Evolutionary conservation across 2,113 vertebrate species (phyloP), one percentile per base, ranked within the genome.

Genomic region (Isurus oxyrinchus): DNA sequence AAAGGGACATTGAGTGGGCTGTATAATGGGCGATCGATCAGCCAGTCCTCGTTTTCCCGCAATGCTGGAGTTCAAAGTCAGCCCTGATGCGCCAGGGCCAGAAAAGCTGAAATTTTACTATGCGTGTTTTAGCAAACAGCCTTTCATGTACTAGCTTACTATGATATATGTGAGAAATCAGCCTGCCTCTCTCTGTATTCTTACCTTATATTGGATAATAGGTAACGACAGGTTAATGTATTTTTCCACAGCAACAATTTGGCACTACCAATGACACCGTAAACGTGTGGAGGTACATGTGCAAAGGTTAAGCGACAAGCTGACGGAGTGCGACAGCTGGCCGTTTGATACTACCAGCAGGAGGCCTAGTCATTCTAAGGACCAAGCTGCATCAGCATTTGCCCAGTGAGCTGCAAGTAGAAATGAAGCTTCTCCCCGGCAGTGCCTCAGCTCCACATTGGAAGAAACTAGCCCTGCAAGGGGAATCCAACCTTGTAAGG

Each of bases 31-130:
- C 35, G 69, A 6, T 27, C 69, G 25, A 25, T 69, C 67, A 27
- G 27, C 69, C 8, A 31, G 5, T 0, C 5, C 69, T 25, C 0
- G 25, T 0, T 5, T 8, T 25, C 0, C 25, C 6, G 0, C 35
- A 3, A 13, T n/a, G 35, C 35, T 79, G 35, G 21, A 25, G 66
- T 67, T 79, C 10, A n/a, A 40, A n/a, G 1, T 79, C 35, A 67
- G 21, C 35, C 72, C 31, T n/a, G 76, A 21, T 67, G 21, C 4
- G 21, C 4, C 21, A 21, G 3, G 66, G 21, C 19, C 21, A 21
- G 61, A 23, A 25, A 79, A n/a, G 13, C 31, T 79, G 76, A 79
- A 14, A 79, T n/a, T 13, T n/a, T n/a, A 35, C 69, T 76, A 4
- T 76, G 69, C 69, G 5, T 79, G 35, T 79, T 79, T 79, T n/a